A percentile compares a stretch with the other conserved stretches of the same genome.
phyloP scores from a whole-genome alignment of 2,113 vertebrate species.

The Bubo blakistoni region DNA sequence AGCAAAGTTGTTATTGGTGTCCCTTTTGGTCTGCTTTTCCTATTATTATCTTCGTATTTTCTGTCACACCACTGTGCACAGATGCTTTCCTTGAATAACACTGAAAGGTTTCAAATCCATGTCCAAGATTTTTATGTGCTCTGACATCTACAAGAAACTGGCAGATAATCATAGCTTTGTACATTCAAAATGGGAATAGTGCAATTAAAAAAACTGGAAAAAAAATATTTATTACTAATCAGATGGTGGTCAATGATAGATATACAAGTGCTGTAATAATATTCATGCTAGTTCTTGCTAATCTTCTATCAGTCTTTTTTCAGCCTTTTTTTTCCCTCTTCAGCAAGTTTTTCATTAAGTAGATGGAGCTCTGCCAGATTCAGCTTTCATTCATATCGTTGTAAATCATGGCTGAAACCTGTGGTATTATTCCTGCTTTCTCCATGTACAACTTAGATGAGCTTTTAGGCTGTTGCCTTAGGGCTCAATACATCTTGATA shows the following conservation, averaged over 20 bases:
- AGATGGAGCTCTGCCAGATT: slow-evolving; percentile 37
- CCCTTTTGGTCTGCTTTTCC: not conserved
- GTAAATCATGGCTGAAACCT: slow-evolving; percentile 35
- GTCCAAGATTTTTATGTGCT: not conserved
- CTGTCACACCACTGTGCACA: not conserved
- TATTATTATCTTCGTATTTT: not conserved
- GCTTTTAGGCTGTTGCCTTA: slow-evolving; percentile 11
- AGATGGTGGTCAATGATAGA: slow-evolving; percentile 7
- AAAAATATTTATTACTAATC: not conserved
- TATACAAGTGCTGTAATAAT: not conserved
- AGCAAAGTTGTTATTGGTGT: not conserved
- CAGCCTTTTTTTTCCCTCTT: not conserved
- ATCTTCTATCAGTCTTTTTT: not conserved
- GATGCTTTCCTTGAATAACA: not conserved
- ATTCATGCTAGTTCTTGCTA: slow-evolving; percentile 21
- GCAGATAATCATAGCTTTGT: not conserved
- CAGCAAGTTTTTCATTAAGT: slow-evolving; percentile 43
- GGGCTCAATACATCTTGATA: slow-evolving; percentile 20
- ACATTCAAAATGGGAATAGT: not conserved
- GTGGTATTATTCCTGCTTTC: slow-evolving; percentile 33
- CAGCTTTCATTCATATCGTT: slow-evolving; percentile 15
- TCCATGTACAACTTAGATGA: not conserved
- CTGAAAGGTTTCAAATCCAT: not conserved
- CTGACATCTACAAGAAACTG: not conserved
- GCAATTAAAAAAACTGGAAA: not conserved